Evolutionary conservation across 2,888 invertebrate species (phyloP).

Genomic region (Gortyna flavago): DNA sequence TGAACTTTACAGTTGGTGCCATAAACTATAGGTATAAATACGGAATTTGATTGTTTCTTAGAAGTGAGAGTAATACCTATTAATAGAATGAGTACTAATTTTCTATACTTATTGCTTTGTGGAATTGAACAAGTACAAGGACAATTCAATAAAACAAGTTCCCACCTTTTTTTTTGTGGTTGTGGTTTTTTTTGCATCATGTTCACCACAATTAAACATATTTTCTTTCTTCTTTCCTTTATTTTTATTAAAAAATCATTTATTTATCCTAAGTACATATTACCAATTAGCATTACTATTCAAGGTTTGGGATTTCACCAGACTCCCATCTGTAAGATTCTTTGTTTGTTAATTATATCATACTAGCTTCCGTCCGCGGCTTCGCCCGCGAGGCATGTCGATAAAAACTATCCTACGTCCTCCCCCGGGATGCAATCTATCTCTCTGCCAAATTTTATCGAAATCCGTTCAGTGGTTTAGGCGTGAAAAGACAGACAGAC

Average conservation of each 20-base stretch:
- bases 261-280: not conserved
- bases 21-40: not conserved
- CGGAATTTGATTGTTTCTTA: not conserved
- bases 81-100: not conserved
- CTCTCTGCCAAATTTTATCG: no score
- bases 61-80: constrained; percentile 2
- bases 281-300: not conserved
- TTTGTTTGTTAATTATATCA: not conserved
- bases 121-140: not conserved
- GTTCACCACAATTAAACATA: no score
- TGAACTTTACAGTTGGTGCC: not conserved
- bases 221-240: no score
- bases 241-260: not conserved
- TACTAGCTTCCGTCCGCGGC: no score
- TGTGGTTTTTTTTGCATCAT: no score
- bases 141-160: not conserved
- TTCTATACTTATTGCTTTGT: not conserved
- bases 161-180: no score
- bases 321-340: not conserved
- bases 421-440: no score
- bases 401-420: no score
- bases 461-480: no score
- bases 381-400: no score
- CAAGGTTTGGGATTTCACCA: not conserved
- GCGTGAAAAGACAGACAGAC: no score